Evolutionary conservation across 2,113 vertebrate genomes (phyloP), one percentile per base, ranked within the genome.

Genomic region (Melanerpes aurifrons): DNA sequence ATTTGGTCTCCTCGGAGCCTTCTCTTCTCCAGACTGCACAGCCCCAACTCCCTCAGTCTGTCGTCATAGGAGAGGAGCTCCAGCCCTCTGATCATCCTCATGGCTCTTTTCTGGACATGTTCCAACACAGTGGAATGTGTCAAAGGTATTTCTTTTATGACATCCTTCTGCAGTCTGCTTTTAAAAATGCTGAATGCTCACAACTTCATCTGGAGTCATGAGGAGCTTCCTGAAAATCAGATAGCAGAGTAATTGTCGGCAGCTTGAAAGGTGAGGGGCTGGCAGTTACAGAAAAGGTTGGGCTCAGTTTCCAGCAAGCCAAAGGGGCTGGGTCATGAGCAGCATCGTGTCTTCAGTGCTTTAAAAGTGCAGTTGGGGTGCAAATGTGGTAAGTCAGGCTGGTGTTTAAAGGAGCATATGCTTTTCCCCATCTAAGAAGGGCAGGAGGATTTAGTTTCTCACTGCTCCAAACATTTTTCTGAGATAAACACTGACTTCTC

Each of bases 171-270:
- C 59, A 78, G 40, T 24, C 58, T 79, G 58, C 9, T 62, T 59
- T 45, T 78, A 59, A 54, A 82, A 85, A 25, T 1, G 4, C 5
- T 28, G 45, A 53, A 28, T 1, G 2, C 19, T 80, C 57, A 3
- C 0, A 0, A 43, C 73, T 68, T 32, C 1, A 1, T 4, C 15
- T 9, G 28, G 50, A 80, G 67, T 57, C 80, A 68, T 8, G 3
- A 87, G 78, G 21, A 87, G 13, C 28, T 47, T 85, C 64, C 31
- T 9, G 0, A 48, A 70, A 70, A 67, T 22, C 66, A 84, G 53
- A 64, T 4, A 67, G 61, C 3, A 0, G 22, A 12, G 20, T 4
- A 20, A 5, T 73, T 56, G 22, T 6, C 2, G 0, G 15, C 32
- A 32, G 13, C 57, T 63, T 59, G 16, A 32, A 61, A 82, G 84